These are phyloP conservation scores for Adela reaumurella DNA, from an alignment of 2,888 invertebrate genomes.

Conservation along the genomic window DNA sequence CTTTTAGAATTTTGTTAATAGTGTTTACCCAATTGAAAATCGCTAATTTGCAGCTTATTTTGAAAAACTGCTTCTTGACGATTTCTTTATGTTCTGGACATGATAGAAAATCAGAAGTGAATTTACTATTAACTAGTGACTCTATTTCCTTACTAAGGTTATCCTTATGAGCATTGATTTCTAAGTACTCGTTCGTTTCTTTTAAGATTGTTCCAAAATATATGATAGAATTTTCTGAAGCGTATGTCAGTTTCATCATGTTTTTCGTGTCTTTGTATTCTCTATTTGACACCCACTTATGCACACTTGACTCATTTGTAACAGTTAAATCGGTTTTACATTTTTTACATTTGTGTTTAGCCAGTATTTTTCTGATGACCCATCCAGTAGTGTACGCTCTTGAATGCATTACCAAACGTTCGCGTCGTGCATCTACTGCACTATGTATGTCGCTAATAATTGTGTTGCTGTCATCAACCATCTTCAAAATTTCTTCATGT, in stretches of 20 bases:
- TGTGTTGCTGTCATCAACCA: too few relatives aligned
- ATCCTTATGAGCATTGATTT: conserved; percentile 4
- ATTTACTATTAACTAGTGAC: conserved; percentile 8
- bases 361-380: conserved; percentile 11
- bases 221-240: conserved; percentile 11
- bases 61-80: conserved; percentile 8
- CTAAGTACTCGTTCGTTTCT: conserved; percentile 13
- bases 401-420: conserved; percentile 14
- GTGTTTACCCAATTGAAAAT: conserved; percentile 12
- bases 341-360: conserved; percentile 7
- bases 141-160: conserved; percentile 8
- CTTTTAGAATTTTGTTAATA: conserved; percentile 10
- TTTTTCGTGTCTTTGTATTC: conserved; percentile 10
- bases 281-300: conserved; percentile 10
- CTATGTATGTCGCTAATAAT: conserved; percentile 1
- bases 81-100: conserved; percentile 9
- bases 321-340: conserved; percentile 6
- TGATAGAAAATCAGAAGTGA: conserved; percentile 10
- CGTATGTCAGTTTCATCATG: conserved; percentile 10
- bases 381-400: conserved; percentile 15
- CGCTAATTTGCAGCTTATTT: conserved; percentile 6
- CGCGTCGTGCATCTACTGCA: conserved; percentile 8
- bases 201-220: conserved; percentile 9
- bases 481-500: neutral
- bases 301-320: neutral